phyloP scores from a whole-genome alignment of 2,113 vertebrate species.

The Saguinus midas region DNA sequence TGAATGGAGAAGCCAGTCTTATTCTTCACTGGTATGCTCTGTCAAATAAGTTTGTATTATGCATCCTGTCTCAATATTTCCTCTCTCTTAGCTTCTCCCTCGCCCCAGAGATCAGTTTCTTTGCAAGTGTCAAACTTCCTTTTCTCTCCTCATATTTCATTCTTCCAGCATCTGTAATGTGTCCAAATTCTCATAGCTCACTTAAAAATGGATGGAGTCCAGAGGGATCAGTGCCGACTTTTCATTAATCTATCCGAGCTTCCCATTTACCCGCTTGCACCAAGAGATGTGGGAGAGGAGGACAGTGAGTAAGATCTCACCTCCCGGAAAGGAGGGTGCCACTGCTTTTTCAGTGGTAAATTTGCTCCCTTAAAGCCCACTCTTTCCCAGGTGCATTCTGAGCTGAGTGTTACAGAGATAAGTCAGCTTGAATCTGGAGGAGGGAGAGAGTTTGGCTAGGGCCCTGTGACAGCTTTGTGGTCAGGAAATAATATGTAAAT shows the following conservation, averaged over 20 bases:
- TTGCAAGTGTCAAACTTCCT: conserved; percentile 65
- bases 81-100: not conserved
- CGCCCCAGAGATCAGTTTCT: conserved; percentile 49
- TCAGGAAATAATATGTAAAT: conserved; percentile 51
- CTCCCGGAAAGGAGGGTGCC: conserved; percentile 10
- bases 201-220: conserved; percentile 77
- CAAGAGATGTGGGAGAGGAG: conserved; percentile 26
- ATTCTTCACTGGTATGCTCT: not conserved
- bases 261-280: conserved; percentile 38
- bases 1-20: not conserved
- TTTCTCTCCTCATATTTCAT: conserved; percentile 68
- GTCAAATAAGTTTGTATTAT: not conserved
- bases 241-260: conserved; percentile 66
- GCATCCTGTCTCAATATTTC: conserved; percentile 42
- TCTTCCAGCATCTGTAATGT: conserved; percentile 71
- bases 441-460: conserved; percentile 55
- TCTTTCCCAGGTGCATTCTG: conserved; percentile 47
- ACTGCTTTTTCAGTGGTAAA: not conserved
- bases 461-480: conserved; percentile 39
- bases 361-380: not conserved
- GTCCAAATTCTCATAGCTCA: conserved; percentile 80
- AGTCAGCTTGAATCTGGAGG: conserved; percentile 43
- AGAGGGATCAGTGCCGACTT: conserved; percentile 63
- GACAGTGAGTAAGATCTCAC: not conserved
- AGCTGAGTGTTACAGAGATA: not conserved